Conservation (phyloP, 2,888 invertebrate species). For the Bhutanitis thaidina region DNA sequence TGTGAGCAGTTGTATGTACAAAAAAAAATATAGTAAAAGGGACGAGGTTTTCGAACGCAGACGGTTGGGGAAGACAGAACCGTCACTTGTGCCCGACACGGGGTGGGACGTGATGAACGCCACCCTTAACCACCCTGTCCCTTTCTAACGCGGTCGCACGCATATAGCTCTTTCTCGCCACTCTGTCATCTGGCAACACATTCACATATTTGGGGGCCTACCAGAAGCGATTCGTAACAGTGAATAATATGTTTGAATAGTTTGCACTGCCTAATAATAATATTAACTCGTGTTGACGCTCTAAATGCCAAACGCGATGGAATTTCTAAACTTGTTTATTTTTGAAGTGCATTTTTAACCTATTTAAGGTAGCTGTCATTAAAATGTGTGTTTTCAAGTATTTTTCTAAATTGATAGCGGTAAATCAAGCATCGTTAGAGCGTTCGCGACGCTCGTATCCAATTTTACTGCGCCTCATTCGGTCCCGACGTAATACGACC, state of each 20-base stretch:
- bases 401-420: constrained; percentile 63
- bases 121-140: constrained; percentile 57
- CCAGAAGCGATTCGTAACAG: constrained; percentile 74
- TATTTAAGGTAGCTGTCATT: constrained; percentile 32
- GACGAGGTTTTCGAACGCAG: constrained; percentile 63
- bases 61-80: constrained; percentile 66
- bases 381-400: constrained; percentile 62
- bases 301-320: constrained; percentile 19
- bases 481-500: constrained; percentile 57
- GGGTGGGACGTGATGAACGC: constrained; percentile 70
- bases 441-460: constrained; percentile 61
- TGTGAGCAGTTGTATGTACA: constrained; percentile 25
- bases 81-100: constrained; percentile 71
- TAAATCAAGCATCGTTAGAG: constrained; percentile 71
- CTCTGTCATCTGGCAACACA: constrained; percentile 67
- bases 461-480: constrained; percentile 62
- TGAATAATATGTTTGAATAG: constrained; percentile 68
- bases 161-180: constrained; percentile 38
- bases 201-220: constrained; percentile 63
- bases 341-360: constrained; percentile 25
- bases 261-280: constrained; percentile 65
- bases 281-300: constrained; percentile 34
- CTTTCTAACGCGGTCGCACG: constrained; percentile 38
- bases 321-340: constrained; percentile 26
- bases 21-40: constrained; percentile 40